phyloP scores from a whole-genome alignment of 1,140 invertebrate species.

The Maniola jurtina region DNA sequence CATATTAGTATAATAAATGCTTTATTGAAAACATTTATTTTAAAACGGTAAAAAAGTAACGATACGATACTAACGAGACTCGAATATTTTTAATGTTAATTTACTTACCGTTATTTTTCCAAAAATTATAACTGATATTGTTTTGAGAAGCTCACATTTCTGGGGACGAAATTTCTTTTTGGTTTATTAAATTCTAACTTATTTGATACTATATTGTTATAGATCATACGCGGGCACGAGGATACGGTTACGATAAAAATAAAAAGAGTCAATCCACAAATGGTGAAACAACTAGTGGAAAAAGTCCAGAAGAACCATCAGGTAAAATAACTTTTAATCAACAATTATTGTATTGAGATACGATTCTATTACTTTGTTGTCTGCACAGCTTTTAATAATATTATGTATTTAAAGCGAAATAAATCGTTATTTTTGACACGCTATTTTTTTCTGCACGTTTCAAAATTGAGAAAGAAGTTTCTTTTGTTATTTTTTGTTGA shows the following conservation, averaged over 20 bases:
- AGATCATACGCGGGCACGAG: constrained; percentile 60
- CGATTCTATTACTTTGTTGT: not conserved
- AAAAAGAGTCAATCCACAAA: constrained; percentile 49
- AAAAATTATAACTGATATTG: no score
- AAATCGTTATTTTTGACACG: not conserved
- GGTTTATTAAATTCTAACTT: not conserved
- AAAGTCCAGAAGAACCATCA: constrained; percentile 51
- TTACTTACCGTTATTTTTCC: no score
- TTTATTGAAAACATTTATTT: no score
- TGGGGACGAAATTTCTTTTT: no score
- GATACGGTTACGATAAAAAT: constrained; percentile 58
- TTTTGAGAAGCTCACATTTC: no score
- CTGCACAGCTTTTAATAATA: not conserved
- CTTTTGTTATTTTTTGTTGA: constrained; percentile 35
- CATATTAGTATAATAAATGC: no score
- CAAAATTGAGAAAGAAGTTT: not conserved
- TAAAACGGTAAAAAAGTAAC: no score
- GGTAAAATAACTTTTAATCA: constrained; percentile 31
- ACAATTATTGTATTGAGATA: not conserved
- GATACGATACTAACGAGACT: no score
- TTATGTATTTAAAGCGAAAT: not conserved
- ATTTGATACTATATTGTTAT: constrained; percentile 15
- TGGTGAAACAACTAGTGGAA: constrained; percentile 41
- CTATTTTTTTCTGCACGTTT: no score
- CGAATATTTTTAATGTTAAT: no score